A percentile compares a stretch with the other conserved stretches of the same genome.
phyloP scores from a whole-genome alignment of 2,797 vertebrate species.

The Salmo trutta region DNA sequence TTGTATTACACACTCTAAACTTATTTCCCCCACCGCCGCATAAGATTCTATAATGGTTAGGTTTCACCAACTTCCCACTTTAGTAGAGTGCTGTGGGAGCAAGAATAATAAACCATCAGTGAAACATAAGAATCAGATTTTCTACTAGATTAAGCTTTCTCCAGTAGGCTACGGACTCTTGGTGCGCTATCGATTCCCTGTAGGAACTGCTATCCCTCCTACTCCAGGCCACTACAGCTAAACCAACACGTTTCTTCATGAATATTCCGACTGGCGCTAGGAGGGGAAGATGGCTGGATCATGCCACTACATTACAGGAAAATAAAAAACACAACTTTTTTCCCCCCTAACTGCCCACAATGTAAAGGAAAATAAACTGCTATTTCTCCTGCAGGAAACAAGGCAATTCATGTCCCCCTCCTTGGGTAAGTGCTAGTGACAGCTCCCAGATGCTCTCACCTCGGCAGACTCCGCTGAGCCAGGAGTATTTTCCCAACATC shows the following conservation, averaged over 20 bases:
- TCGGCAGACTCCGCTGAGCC: conserved; percentile 28
- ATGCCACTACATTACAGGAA: background rate
- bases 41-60: conserved; percentile 3
- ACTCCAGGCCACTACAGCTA: background rate
- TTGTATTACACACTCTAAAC: background rate
- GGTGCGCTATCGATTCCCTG: conserved; percentile 3
- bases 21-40: background rate
- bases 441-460: conserved; percentile 21
- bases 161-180: background rate
- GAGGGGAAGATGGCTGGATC: background rate
- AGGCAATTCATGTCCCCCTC: conserved; percentile 31
- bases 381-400: conserved; percentile 29
- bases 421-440: conserved; percentile 55
- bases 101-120: conserved; percentile 48
- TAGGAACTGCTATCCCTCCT: background rate
- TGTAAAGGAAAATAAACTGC: conserved; percentile 2
- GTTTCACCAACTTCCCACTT: conserved; percentile 35
- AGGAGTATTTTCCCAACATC: conserved; percentile 20
- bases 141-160: conserved; percentile 54
- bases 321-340: conserved; percentile 27
- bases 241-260: background rate
- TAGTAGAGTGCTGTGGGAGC: conserved; percentile 38
- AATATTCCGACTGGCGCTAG: background rate
- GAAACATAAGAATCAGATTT: conserved; percentile 55
- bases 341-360: background rate